Conservation (phyloP, 2,888 invertebrate species). For the Didymodactylos carnosus region DNA sequence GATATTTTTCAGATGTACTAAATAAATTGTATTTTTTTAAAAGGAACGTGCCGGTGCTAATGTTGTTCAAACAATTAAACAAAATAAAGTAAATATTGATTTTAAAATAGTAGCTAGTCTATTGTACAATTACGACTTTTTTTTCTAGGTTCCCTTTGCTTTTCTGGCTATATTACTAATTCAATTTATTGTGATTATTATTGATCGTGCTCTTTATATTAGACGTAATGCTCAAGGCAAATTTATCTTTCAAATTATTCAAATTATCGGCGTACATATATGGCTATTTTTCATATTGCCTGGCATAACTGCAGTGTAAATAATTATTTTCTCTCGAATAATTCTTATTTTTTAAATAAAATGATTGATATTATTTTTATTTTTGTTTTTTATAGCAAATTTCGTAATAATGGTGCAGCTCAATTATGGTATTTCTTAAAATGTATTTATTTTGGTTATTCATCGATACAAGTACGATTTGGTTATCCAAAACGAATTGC, state of each 20-base stretch:
- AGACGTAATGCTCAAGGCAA: constrained; percentile 68
- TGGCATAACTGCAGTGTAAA: constrained; percentile 66
- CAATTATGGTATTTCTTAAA: constrained; percentile 93
- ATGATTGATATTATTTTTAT: neutral
- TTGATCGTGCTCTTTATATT: constrained; percentile 82
- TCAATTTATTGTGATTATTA: constrained; percentile 76
- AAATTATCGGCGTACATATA: constrained; percentile 70
- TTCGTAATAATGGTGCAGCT: constrained; percentile 62
- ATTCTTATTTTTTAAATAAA: neutral
- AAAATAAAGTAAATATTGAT: constrained; percentile 48
- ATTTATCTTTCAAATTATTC: constrained; percentile 58
- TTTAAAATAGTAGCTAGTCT: neutral
- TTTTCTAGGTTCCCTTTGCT: constrained; percentile 53
- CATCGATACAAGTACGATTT: constrained; percentile 89
- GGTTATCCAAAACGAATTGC: constrained; percentile 91
- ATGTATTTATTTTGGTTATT: constrained; percentile 78
- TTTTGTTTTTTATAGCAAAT: constrained; percentile 43
- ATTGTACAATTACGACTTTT: neutral
- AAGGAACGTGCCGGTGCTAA: constrained; percentile 35
- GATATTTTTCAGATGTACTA: too few relatives aligned
- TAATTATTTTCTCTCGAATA: constrained; percentile 6
- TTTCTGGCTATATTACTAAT: constrained; percentile 84
- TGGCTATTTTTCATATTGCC: constrained; percentile 96
- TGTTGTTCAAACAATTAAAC: constrained; percentile 68
- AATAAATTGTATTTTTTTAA: too few relatives aligned